Percentiles rank a stretch among this genome's conserved stretches.
phyloP scores from a whole-genome alignment of 2,113 vertebrate genomes.

The Vulpes vulpes region DNA sequence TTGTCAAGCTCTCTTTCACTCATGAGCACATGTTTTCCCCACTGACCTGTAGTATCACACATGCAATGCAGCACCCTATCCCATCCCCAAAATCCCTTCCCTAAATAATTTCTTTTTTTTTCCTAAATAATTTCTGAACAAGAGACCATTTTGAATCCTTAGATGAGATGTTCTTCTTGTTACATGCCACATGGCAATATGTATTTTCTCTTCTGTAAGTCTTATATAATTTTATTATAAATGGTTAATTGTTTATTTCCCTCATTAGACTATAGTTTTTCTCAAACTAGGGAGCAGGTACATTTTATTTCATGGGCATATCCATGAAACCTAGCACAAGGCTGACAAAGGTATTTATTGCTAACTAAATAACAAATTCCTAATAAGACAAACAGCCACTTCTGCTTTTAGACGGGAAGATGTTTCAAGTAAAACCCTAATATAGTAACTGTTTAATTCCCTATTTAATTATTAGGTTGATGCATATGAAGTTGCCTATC shows the following conservation, averaged over 20 bases:
- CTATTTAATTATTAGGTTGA: constrained; percentile 3
- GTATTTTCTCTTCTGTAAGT: constrained; percentile 1
- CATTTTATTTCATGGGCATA: background rate
- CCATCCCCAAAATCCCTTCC: background rate
- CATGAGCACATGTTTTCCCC: background rate
- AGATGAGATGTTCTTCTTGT: background rate
- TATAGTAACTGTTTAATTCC: background rate
- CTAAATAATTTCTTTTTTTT: no score
- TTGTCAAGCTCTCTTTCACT: background rate
- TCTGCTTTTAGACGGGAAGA: constrained; percentile 10
- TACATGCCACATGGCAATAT: background rate
- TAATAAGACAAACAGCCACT: constrained; percentile 20
- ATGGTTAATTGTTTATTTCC: background rate
- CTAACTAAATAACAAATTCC: background rate
- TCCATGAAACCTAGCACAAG: background rate
- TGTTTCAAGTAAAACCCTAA: constrained; percentile 19
- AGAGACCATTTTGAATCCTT: background rate
- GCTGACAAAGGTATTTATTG: constrained; percentile 20
- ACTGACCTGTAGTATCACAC: background rate
- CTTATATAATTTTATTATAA: background rate
- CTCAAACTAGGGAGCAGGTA: background rate
- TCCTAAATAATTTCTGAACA: background rate
- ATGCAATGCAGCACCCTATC: background rate
- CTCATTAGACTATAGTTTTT: background rate
- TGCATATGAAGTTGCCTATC: background rate